Evolutionary conservation across 1,140 invertebrate species (phyloP), one percentile per base, ranked within the genome.

Genomic region (Drosophila parvula): DNA sequence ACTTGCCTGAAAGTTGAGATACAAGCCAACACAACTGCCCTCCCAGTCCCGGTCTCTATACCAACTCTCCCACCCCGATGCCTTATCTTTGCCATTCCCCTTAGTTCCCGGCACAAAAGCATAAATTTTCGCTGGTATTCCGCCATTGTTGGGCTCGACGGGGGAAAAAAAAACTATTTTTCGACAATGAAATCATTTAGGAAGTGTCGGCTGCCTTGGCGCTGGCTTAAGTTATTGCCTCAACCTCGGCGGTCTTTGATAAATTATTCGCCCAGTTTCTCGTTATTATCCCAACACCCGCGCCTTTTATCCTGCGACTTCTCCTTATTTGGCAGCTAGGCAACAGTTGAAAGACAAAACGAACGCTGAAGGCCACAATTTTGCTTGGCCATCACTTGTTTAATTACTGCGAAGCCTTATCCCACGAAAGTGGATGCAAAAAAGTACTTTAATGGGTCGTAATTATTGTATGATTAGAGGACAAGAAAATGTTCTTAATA

Each of bases 111-210:
- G 34, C 56, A 81, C 47, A 53, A 50, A 69, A 60, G 56, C 75
- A 78, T 70, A 79, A 45, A 79, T 76, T 76, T 79, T 40, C 57
- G 53, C 48, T 62, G 40, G 18, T 48, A 43, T 58, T 59, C 65
- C 48, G 18, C 64, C 61, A 71, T 75, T 82, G 70, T 83, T 79
- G 30, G 22, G 47, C 11, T 43, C 36, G 22, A n/a, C n/a, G 6
- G 27, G 7, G 27, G 14, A 48, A 55, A 61, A 75, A 85, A 62
- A 62, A 84, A 88, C 83, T 88, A 90, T 81, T 78, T 83, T 78
- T 69, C 63, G 74, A 78, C 81, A 84, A 84, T 85, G 85, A 88
- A 90, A 78, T 89, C 81, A 90, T 88, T 90, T 80, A 81, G 69
- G 65, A 78, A 78, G 80, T 90, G 85, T 85, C 77, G 85, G 69